Evolutionary conservation across 2,113 vertebrate species (phyloP), one percentile per base, ranked within the genome.

Genomic region (Alethe diademata): DNA sequence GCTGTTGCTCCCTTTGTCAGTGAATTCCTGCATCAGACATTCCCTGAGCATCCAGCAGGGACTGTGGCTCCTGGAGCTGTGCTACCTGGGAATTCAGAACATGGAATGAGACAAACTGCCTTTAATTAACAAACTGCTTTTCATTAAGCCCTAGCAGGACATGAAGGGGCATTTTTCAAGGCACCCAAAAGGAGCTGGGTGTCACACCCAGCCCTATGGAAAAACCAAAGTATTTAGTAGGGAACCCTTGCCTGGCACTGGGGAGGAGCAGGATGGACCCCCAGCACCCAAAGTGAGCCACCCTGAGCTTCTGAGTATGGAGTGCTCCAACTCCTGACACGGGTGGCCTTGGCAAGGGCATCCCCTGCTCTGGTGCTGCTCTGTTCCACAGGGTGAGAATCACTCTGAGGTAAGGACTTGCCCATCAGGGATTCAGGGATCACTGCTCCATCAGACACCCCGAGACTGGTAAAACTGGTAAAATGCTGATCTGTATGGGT

Each of bases 1-100:
- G 67, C 76, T 42, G 81, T 50, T 76, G 62, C 40, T 91, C 33
- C 42, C 33, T 84, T 78, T 56, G 73, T 62, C 56, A 78, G 65
- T 0, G 0, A 7, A 10, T 45, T 84, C 57, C 85, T 62, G 61
- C 43, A 18, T 4, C 67, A 62, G 47, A 17, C 5, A 12, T 26
- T 42, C 33, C 74, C 53, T 28, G 38, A 69, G 78, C 12, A 6
- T 4, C 31, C 38, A 8, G 33, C 38, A 42, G 71, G 36, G 36
- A 28, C 35, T 12, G 35, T 8, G 5, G 3, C 74, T 79, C 43
- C 70, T 64, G 66, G 24, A 67, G 65, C 72, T 66, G 10, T 38
- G 65, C 76, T 42, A 1, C 3, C 0, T 5, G 8, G 45, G 57
- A 45, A 61, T 36, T 67, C 53, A n/a, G 73, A 33, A 36, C 1